Conservation (phyloP, 1,140 invertebrate genomes). For the Berghia stephanieae region DNA sequence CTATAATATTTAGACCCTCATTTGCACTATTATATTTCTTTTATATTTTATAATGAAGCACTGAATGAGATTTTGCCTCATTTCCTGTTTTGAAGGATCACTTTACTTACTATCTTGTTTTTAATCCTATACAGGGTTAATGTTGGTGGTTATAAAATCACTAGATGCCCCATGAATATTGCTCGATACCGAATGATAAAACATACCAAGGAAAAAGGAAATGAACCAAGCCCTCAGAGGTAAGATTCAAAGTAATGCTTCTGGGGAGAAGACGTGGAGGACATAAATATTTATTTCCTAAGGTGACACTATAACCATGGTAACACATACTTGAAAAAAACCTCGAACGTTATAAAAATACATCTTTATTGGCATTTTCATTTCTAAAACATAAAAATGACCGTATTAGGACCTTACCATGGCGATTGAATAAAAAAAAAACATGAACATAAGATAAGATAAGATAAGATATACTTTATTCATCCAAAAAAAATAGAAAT, state of each 20-base stretch:
- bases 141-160: conserved; percentile 17
- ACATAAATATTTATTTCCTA: neutral
- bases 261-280: no score
- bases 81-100: no score
- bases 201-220: conserved; percentile 27
- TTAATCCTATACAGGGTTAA: conserved; percentile 24
- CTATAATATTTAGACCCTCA: no score
- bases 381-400: neutral
- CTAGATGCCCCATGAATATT: conserved; percentile 30
- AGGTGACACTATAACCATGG: neutral
- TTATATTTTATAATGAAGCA: no score
- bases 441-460: no score
- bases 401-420: neutral
- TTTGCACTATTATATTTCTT: no score
- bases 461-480: no score
- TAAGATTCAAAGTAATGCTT: conserved; percentile 15
- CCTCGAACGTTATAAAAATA: neutral
- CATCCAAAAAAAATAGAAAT: no score
- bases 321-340: neutral
- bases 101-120: neutral
- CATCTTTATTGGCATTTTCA: neutral
- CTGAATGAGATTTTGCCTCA: no score
- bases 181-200: conserved; percentile 39
- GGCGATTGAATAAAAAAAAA: neutral
- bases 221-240: conserved; percentile 36